Evolutionary conservation across 2,113 vertebrate genomes (phyloP), one percentile per base, ranked within the genome.

Genomic region (Pluvialis apricaria): DNA sequence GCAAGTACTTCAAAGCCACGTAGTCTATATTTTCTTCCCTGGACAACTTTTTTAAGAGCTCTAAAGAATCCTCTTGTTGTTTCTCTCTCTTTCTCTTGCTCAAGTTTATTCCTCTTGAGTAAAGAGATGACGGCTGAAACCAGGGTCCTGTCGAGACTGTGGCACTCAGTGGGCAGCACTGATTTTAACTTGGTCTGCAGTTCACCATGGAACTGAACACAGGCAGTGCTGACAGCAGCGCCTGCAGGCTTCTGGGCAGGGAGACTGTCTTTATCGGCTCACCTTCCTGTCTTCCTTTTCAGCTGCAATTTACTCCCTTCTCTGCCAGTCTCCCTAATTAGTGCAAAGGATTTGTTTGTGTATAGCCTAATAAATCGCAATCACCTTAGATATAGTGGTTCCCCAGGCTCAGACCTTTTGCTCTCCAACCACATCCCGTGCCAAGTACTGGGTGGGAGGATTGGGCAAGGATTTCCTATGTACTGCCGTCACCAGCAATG

Each of bases 361-460:
- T 77, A 90, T 85, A 87, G 18, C 85, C 79, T 97, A 96, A 95
- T 96, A 96, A 96, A 93, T 82, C 1, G 8, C 70, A 95, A 95
- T 92, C 81, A 94, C 81, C 70, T 92, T 83, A 76, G 84, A 61
- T 90, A 82, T 22, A 86, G 54, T 0, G 0, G 55, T 86, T 95
- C 88, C 79, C 45, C 26, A 66, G 62, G 28, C 60, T 70, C 34
- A 60, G 71, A 93, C 75, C 88, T 93, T 92, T 83, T 73, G 79
- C 82, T 92, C 45, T 95, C 58, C 5, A 6, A 3, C 40, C 75
- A 31, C 8, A 60, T 72, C 38, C 54, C 0, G 3, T 90, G 94
- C 94, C 93, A 93, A 89, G 36, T 66, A 21, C 57, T 62, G 93
- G 58, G 75, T 93, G 82, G 92, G 87, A 94, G 73, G 75, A 57